A percentile compares a stretch with the other conserved stretches of the same genome.
Conservation (phyloP, 2,113 vertebrate species). For the Phrynocephalus versicolor region DNA sequence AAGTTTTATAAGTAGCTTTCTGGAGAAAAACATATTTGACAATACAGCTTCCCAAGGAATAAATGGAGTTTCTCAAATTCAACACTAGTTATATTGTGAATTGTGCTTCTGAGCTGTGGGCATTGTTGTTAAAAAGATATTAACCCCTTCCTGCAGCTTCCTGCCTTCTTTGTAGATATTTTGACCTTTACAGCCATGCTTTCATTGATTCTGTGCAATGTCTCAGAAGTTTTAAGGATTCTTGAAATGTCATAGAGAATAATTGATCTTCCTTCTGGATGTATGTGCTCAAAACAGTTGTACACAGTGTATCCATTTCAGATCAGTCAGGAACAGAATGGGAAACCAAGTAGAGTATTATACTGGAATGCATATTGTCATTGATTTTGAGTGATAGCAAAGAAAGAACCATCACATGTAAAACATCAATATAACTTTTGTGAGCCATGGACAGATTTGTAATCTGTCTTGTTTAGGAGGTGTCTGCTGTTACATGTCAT, state of each 20-base stretch:
- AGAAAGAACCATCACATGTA: neutral
- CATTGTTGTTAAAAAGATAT: slow-evolving; percentile 16
- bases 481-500: no score
- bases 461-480: fast-evolving
- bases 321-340: neutral
- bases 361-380: neutral
- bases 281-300: neutral
- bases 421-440: neutral
- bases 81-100: slow-evolving; percentile 18
- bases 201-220: neutral
- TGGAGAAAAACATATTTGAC: slow-evolving; percentile 33
- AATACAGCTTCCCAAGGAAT: slow-evolving; percentile 32
- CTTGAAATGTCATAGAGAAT: neutral
- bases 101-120: neutral
- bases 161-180: slow-evolving; percentile 10
- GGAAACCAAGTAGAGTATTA: neutral
- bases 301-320: neutral
- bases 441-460: neutral
- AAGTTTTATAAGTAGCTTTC: slow-evolving; percentile 19
- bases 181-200: neutral
- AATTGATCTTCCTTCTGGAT: neutral
- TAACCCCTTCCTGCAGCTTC: slow-evolving; percentile 10
- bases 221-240: neutral
- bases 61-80: slow-evolving; percentile 37
- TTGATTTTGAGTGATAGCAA: neutral